These are phyloP conservation scores for Illadopsis cleaveri DNA, from an alignment of 2,113 vertebrate species.

Conservation along the genomic window DNA sequence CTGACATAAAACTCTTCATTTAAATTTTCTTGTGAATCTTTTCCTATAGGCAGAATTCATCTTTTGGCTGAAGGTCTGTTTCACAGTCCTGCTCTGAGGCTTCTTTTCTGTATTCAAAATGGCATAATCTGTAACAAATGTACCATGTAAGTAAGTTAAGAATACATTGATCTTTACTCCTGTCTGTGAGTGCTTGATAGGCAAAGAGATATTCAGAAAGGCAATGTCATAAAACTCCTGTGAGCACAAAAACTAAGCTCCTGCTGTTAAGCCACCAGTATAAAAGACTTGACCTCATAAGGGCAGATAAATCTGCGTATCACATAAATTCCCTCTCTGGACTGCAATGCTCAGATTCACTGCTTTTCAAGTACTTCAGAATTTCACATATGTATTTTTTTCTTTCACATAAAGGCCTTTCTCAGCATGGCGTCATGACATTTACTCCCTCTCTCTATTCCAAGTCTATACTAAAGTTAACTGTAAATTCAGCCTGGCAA, in stretches of 20 bases:
- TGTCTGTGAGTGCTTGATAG: background rate
- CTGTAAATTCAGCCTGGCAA: background rate
- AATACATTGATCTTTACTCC: slow-evolving; percentile 35
- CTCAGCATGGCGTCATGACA: background rate
- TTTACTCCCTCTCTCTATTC: background rate
- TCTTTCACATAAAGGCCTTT: background rate
- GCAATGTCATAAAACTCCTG: background rate
- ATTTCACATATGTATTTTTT: background rate
- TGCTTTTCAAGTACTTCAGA: background rate
- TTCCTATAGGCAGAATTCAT: background rate
- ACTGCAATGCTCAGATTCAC: background rate
- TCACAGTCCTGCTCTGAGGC: background rate
- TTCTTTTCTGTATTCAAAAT: background rate
- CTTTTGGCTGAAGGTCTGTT: background rate
- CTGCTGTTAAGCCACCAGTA: background rate
- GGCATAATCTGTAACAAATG: slow-evolving; percentile 25
- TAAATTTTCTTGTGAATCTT: background rate
- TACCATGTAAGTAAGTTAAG: slow-evolving; percentile 35
- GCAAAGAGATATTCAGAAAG: background rate
- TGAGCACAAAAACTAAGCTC: background rate
- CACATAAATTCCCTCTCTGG: background rate
- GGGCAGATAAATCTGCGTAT: background rate
- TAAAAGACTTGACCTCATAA: background rate
- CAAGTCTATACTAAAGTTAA: background rate
- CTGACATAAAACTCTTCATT: background rate